Base-by-base conservation (phyloP, 2,888 invertebrate species). In the Silvanus unidentatus region DNA sequence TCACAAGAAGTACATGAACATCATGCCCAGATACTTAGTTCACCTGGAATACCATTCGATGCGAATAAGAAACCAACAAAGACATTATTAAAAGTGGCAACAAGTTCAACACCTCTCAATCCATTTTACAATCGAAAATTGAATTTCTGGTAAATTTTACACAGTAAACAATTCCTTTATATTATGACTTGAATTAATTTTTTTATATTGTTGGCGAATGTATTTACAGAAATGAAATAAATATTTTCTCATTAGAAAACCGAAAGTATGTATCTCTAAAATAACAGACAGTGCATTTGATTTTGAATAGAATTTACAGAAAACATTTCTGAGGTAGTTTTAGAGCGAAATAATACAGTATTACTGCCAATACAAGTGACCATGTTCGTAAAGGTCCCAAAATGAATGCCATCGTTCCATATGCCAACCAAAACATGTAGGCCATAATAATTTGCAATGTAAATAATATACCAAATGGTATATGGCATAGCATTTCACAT, bases 351-450 rank as follows among this genome's bases (percentile, higher is more conserved):
- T 81, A 80, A 82, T 85, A 88, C 45, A 88, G 64, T 47, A 80
- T 63, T 39, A 81, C 60, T 47, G 84, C 85, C 50, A 89, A 68
- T 39, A 82, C 63, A 40, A 89, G 74, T 42, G 88, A 86, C 86
- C 90, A 91, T 1, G 88, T 86, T 55, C 89, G 75, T 39, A 91
- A 71, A 0, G 90, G 89, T 40, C 89, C 88, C 49, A 90, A 72
- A 42, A 89, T 53, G 49, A 87, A 80, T 1, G 90, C 86, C 64
- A 86, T 67, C 1, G 81, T 82, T 8, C 90, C 90, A 71, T 91
- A 90, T 11, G 87, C 86, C 54, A 85, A 65, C 81, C 86, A 88
- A 65, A 89, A 90, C 65, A 86, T 84, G 64, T 86, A 87, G 0
- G 82, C 81, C 68, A 84, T 75, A 44, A 81, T 63, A 42, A 81